These are phyloP conservation scores for Trichonephila inaurata DNA, from an alignment of 1,140 invertebrate species.

Conservation along the genomic window DNA sequence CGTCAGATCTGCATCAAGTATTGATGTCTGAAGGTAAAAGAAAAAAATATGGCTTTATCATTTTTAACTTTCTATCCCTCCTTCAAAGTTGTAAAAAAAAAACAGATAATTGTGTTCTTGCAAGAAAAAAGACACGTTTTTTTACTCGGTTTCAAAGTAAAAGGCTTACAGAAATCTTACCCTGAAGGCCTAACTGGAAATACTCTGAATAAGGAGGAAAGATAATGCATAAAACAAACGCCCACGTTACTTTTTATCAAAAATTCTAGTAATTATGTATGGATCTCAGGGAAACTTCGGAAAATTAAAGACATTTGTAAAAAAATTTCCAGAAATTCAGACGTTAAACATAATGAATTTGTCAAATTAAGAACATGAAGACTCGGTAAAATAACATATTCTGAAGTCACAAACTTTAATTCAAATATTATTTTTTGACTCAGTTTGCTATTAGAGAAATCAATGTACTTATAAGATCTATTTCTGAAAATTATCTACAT, in stretches of 20 bases:
- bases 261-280: conserved; percentile 12
- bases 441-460: too few relatives aligned
- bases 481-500: too few relatives aligned
- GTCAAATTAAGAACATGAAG: not conserved
- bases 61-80: conserved; percentile 8
- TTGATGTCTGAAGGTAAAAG: conserved; percentile 12
- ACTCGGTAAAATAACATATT: not conserved
- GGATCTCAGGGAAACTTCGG: not conserved
- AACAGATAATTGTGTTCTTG: conserved; percentile 15
- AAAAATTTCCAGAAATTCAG: too few relatives aligned
- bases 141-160: not conserved
- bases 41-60: not conserved
- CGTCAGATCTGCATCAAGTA: conserved; percentile 20
- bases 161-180: not conserved
- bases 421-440: too few relatives aligned
- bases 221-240: conserved; percentile 18
- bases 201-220: not conserved
- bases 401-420: not conserved
- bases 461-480: too few relatives aligned
- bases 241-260: not conserved
- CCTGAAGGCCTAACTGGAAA: conserved; percentile 13
- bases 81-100: conserved; percentile 17
- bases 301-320: conserved; percentile 27
- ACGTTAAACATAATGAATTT: not conserved
- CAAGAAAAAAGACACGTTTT: not conserved